Conservation (phyloP, 2,113 vertebrate species). For the Crotalus horridus region DNA sequence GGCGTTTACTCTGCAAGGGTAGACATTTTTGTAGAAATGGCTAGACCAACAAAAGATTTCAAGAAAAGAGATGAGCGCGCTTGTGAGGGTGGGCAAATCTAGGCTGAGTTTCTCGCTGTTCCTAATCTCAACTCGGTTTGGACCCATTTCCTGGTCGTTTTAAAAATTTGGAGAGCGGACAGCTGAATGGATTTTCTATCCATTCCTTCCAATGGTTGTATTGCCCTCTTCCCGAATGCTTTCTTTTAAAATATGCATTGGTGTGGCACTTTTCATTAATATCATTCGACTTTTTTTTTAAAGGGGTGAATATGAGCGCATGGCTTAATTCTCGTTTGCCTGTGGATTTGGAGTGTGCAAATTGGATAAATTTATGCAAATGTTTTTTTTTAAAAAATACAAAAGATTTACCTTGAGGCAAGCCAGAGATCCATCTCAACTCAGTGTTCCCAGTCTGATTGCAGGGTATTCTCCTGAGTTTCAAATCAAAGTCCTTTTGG, state of each 20-base stretch:
- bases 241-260: background rate
- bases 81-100: background rate
- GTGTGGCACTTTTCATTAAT: background rate
- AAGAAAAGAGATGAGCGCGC: slow-evolving; percentile 10
- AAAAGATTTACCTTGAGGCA: background rate
- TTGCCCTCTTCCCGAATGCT: background rate
- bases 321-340: background rate
- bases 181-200: background rate
- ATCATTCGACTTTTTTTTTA: background rate
- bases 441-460: background rate
- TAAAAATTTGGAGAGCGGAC: background rate
- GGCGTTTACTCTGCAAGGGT: background rate
- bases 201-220: background rate
- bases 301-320: background rate
- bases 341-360: background rate
- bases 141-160: background rate
- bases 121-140: background rate
- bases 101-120: background rate
- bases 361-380: background rate
- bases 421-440: background rate
- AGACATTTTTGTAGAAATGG: background rate
- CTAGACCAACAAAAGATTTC: slow-evolving; percentile 19
- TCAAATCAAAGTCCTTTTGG: background rate
- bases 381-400: slow-evolving; percentile 41
- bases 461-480: background rate